Evolutionary conservation across 2,797 vertebrate genomes (phyloP), one percentile per base, ranked within the genome.

Genomic region (Phataginus tricuspis): DNA sequence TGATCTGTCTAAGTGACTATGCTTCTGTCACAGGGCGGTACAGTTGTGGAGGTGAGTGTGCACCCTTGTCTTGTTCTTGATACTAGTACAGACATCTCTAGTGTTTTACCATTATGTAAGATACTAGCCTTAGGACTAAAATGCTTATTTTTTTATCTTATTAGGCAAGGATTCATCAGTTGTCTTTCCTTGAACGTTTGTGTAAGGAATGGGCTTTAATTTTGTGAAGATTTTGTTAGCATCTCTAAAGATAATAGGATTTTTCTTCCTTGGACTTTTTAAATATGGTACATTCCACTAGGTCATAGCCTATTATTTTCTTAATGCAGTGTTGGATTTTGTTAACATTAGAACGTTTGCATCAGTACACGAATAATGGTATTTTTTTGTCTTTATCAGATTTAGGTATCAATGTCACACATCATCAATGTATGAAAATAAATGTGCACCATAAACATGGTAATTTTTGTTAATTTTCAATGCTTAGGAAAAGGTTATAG

Each of bases 401-500:
- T 42, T 51, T 82, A 86, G 51, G 66, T 80, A 63, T 78, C 34
- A 57, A 11, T 93, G 91, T 93, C 79, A 71, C 71, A 53, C 37
- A 87, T 72, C 29, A 45, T 74, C 64, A 74, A 64, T 63, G 8
- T 55, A 72, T 55, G 59, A 31, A 39, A 10, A 55, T 90, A 45
- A 80, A 68, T 90, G 51, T 1, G 45, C n/a, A 68, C 31, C 61
- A 69, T 45, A 39, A 72, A 53, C 91, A 87, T 75, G 34, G 39
- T 71, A 87, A 68, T 78, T 64, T 63, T 78, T 37, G 55, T 93
- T 85, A 25, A 49, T 89, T 95, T 72, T 84, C 71, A 79, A 2
- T 84, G 39, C 25, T 72, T 77, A 53, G 69, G 18, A 59, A 53
- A 29, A 79, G 21, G 85, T 72, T 59, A 39, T 37, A 71, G 51